Conservation (phyloP, 35 echinoderm and acorn worm species). For the Apostichopus parvimensis region DNA sequence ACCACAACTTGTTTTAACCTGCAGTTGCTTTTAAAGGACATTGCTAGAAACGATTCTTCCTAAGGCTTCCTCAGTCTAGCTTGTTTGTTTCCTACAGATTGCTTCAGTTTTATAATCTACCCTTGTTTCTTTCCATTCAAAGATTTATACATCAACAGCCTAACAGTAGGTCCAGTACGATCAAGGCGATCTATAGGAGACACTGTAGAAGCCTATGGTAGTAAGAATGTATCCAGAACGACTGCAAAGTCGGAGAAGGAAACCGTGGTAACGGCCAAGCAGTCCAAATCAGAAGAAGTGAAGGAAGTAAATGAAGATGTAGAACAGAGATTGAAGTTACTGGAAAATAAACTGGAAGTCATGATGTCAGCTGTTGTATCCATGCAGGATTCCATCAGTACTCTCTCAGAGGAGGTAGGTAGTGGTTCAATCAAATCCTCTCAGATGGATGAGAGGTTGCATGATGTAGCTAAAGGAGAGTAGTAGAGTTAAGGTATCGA, state of each 20-base stretch:
- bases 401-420: conserved; percentile 15
- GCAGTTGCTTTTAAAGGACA: too few species aligned
- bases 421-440: too few species aligned
- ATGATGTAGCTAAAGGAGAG: too few species aligned
- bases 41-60: too few species aligned
- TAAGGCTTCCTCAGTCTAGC: too few species aligned
- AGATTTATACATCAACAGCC: conserved; percentile 44
- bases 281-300: not conserved
- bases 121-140: not conserved
- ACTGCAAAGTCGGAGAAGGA: not conserved
- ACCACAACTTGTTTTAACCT: too few species aligned
- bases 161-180: conserved; percentile 29
- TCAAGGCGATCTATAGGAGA: not conserved
- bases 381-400: not conserved
- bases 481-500: too few species aligned
- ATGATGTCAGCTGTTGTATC: conserved; percentile 17
- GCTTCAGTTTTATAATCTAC: not conserved
- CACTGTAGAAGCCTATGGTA: not conserved
- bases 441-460: too few species aligned
- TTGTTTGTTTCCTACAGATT: too few species aligned
- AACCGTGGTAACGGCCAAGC: not conserved
- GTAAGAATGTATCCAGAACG: not conserved
- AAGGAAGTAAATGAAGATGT: not conserved
- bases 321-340: not conserved
- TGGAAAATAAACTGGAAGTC: conserved; percentile 3